These are phyloP conservation scores for Sapayoa aenigma DNA, from an alignment of 2,113 vertebrate species.

Conservation along the genomic window DNA sequence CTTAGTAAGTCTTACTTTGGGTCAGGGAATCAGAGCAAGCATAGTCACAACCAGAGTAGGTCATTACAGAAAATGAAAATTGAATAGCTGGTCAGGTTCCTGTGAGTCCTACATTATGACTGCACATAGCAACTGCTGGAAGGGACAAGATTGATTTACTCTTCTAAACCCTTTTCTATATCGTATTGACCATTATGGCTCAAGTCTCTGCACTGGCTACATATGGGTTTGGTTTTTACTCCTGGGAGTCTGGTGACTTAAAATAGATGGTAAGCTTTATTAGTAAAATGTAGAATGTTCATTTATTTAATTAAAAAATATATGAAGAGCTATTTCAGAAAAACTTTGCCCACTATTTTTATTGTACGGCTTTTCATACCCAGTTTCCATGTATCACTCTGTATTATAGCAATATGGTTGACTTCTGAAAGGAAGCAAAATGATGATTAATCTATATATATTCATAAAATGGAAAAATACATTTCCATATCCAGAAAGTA, in stretches of 20 bases:
- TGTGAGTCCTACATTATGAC: neutral
- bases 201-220: fast-evolving
- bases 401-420: neutral
- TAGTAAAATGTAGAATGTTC: neutral
- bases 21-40: neutral
- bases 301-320: neutral
- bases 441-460: neutral
- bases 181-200: neutral
- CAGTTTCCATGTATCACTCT: neutral
- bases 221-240: neutral
- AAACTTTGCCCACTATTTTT: neutral
- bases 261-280: neutral
- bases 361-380: neutral
- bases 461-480: constrained; percentile 15
- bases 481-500: neutral
- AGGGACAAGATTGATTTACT: neutral
- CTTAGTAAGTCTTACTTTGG: neutral
- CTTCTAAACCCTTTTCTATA: neutral
- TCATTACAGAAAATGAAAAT: neutral
- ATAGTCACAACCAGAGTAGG: neutral
- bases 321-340: neutral
- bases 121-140: neutral
- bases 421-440: neutral
- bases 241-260: neutral
- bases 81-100: neutral